Evolutionary conservation across 2,888 invertebrate species (phyloP), one percentile per base, ranked within the genome.

Genomic region (Dascillus cervinus): DNA sequence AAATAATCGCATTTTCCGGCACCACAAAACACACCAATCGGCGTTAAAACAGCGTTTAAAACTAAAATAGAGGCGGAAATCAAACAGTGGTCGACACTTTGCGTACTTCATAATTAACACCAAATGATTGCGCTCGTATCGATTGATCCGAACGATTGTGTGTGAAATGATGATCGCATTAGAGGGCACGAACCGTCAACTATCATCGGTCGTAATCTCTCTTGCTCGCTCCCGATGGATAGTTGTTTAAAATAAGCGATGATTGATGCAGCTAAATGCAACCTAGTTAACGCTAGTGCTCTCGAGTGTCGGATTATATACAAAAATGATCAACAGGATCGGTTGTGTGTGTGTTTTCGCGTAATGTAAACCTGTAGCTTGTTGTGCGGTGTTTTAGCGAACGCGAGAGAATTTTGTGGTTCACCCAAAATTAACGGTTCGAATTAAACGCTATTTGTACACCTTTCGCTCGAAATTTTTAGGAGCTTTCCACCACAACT

Each of bases 51-150:
- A n/a, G n/a, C n/a, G n/a, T 56, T 58, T 49, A 44, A 48, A 53
- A 55, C 56, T 55, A 55, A 58, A 58, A 55, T 50, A 53, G 55
- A 51, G 49, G 12, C 55, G 58, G 54, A 57, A 56, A 58, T 58
- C 57, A 58, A 58, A 58, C 58, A 51, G 56, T 55, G 56, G 58
- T 58, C 57, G 57, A 58, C 56, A 58, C 56, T 56, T 56, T 55
- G 51, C 57, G 52, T 59, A 58, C 47, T 58, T 58, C 56, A 60
- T 58, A 59, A 58, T 60, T 60, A 58, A 57, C 56, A 52, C 52
- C 50, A 53, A 53, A 56, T 58, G 57, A 59, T 60, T 59, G 57
- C 54, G 56, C 58, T 58, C n/a, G 56, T 55, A 58, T 58, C 55
- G 58, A 58, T 58, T 56, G 59, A 56, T 56, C n/a, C 55, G 55